Evolutionary conservation across 53 echinoderm and acorn worm species (phyloP), one percentile per base, ranked within the genome.

Genomic region (Apostichopus leukothele): DNA sequence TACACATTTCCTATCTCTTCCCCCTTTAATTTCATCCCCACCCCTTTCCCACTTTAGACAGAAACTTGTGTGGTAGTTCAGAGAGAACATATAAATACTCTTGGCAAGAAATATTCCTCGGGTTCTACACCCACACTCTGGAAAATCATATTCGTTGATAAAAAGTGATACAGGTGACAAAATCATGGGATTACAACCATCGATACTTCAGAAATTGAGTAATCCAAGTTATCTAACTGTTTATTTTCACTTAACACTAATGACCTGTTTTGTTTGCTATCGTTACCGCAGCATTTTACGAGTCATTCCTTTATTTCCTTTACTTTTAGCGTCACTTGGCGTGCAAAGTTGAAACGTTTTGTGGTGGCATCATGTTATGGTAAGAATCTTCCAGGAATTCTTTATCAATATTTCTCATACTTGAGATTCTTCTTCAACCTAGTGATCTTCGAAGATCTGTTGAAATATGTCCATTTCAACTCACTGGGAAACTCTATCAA

Each of bases 171-270:
- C 68, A 68, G 68, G 16, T 68, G 11, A n/a, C 68, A 68, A 68
- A 68, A 68, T n/a, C 67, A 12, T 5, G 68, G 16, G 5, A 12
- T 68, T 68, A 68, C 68, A 5, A 19, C 71, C 5, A 71, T 71
- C 71, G 18, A 13, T 71, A 71, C 71, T 71, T 16, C 14, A 18
- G 16, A 13, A 71, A 71, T 16, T 59, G 81, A 81, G 81, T 81
- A 81, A 81, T 81, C 81, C 54, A 23, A 54, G 54, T 81, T 81
- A 81, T 81, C 81, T 81, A 81, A 81, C 59, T 81, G 81, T 81
- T 81, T 81, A 81, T 81, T 81, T 81, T 81, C 81, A 81, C 81
- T 81, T 81, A 81, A 81, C 81, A 81, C 54, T 81, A 54, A 81
- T 81, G 81, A 81, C 54, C 81, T 20, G 55, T 16, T 81, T 18